Evolutionary conservation across 2,113 vertebrate genomes (phyloP).

Genomic region (Parotia lawesii): DNA sequence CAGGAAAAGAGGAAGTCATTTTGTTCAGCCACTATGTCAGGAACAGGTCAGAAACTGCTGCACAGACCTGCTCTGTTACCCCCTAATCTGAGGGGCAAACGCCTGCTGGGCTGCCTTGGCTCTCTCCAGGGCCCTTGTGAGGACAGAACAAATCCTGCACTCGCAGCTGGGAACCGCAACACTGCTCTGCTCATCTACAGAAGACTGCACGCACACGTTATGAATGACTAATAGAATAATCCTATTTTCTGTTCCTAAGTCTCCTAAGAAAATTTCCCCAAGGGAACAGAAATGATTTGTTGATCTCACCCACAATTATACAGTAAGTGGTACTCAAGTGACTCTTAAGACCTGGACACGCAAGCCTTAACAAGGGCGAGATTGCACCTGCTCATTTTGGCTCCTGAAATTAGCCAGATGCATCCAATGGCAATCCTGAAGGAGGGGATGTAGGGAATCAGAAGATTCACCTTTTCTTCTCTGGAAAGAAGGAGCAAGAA

Average conservation of each 20-base stretch:
- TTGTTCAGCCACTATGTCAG: fast-evolving
- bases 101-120: neutral
- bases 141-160: neutral
- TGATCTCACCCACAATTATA: neutral
- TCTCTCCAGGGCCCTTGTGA: neutral
- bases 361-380: neutral
- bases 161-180: neutral
- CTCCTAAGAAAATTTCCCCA: neutral
- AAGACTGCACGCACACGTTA: fast-evolving
- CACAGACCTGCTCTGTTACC: neutral
- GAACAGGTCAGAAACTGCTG: neutral
- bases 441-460: neutral
- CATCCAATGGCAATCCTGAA: neutral
- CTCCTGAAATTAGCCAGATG: neutral
- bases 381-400: neutral
- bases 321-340: neutral
- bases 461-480: neutral
- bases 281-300: neutral
- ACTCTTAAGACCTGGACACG: neutral
- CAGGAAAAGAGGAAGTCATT: neutral
- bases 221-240: neutral
- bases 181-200: neutral
- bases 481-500: neutral
- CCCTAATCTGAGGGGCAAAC: neutral
- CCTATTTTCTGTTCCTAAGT: neutral